Conservation (phyloP, 2,113 vertebrate species). For the Henicopernis longicauda region DNA sequence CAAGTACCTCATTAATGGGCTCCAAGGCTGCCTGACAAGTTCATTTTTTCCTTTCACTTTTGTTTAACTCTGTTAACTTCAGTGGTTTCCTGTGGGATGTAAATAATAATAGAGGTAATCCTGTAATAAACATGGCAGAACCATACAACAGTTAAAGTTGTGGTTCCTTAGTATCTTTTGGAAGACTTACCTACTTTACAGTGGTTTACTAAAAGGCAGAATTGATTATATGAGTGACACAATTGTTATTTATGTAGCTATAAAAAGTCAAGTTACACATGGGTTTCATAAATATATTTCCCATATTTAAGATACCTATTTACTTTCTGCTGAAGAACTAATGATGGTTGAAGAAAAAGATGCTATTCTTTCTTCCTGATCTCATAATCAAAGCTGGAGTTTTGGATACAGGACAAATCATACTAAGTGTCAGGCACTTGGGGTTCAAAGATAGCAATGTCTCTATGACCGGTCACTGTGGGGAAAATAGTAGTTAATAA, state of each 20-base stretch:
- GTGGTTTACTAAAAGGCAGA: background rate
- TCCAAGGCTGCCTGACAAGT: background rate
- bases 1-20: background rate
- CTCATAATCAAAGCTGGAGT: background rate
- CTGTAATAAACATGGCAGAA: background rate
- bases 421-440: background rate
- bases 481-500: background rate
- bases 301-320: background rate
- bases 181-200: background rate
- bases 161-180: background rate
- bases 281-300: background rate
- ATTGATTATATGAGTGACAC: background rate
- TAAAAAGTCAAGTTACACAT: background rate
- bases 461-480: rapidly evolving
- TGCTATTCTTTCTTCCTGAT: background rate
- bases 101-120: background rate
- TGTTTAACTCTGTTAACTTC: background rate
- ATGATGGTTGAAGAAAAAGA: background rate
- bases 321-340: background rate
- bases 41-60: background rate
- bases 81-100: background rate
- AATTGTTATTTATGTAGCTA: background rate
- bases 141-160: background rate
- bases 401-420: background rate
- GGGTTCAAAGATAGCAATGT: background rate